phyloP scores from a whole-genome alignment of 2,888 invertebrate species.

The Noctuana brunneofusca region DNA sequence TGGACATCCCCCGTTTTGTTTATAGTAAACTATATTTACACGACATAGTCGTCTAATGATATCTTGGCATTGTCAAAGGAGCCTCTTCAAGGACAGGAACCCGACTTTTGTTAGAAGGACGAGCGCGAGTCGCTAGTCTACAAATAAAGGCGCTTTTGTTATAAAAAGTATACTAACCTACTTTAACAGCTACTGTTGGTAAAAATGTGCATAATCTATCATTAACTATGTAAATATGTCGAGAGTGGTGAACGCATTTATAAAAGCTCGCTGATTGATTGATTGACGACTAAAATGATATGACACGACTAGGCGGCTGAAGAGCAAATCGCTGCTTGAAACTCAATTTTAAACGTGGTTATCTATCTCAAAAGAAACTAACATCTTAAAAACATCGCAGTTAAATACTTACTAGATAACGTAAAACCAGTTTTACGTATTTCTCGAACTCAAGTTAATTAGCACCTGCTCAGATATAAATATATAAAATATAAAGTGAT shows the following conservation, averaged over 20 bases:
- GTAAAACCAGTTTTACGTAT: conserved; percentile 11
- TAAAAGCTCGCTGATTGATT: conserved; percentile 19
- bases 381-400: background rate
- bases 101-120: background rate
- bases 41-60: conserved; percentile 9
- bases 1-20: too few relatives aligned
- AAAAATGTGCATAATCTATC: conserved; percentile 29
- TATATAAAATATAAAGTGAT: conserved; percentile 11
- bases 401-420: too few relatives aligned
- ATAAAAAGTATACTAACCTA: conserved; percentile 21
- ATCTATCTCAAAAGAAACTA: too few relatives aligned
- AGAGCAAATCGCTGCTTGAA: background rate
- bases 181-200: conserved; percentile 10
- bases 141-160: conserved; percentile 16
- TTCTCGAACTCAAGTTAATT: conserved; percentile 4
- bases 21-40: background rate
- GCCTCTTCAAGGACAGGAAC: background rate
- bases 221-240: conserved; percentile 13
- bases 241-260: conserved; percentile 13
- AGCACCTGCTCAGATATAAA: conserved; percentile 19
- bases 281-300: conserved; percentile 24
- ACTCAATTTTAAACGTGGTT: background rate
- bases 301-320: conserved; percentile 6
- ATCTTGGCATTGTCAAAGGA: conserved; percentile 3
- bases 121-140: background rate